phyloP scores from a whole-genome alignment of 92 coral and sea anemone genomes.

The Porites divaricata region DNA sequence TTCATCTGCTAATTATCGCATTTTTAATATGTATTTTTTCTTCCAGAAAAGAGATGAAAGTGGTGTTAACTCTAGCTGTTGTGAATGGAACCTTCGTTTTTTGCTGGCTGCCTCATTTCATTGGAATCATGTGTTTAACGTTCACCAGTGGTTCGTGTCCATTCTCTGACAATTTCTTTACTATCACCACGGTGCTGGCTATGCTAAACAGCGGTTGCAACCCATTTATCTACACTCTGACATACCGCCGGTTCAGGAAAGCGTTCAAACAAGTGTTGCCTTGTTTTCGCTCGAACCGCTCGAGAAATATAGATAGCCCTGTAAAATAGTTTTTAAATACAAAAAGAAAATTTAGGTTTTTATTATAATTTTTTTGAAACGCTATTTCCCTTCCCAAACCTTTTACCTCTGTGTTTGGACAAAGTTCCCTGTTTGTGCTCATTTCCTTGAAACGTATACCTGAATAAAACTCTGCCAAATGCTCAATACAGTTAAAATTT shows the following conservation, averaged over 20 bases:
- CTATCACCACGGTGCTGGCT: constrained; percentile 59
- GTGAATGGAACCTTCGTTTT: constrained; percentile 59
- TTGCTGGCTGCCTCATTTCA: constrained; percentile 66
- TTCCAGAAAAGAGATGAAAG: constrained; percentile 62
- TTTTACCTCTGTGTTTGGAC: too few species aligned
- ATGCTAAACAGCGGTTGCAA: constrained; percentile 73
- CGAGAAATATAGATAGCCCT: background rate
- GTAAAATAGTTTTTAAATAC: background rate
- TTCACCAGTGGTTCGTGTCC: constrained; percentile 59
- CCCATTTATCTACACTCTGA: constrained; percentile 61
- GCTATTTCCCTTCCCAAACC: too few species aligned
- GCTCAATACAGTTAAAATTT: too few species aligned
- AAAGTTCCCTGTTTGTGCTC: too few species aligned
- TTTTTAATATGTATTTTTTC: background rate
- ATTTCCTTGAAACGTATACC: too few species aligned
- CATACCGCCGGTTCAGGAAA: constrained; percentile 47
- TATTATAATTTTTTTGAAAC: too few species aligned
- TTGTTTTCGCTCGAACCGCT: constrained; percentile 18
- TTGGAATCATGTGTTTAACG: constrained; percentile 59
- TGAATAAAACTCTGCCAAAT: too few species aligned
- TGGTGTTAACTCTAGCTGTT: constrained; percentile 48
- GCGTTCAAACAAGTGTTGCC: constrained; percentile 14
- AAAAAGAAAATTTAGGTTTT: too few species aligned
- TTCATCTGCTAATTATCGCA: background rate
- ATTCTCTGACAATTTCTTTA: constrained; percentile 50